phyloP scores from a whole-genome alignment of 2,888 invertebrate species.

The Helleia helle region DNA sequence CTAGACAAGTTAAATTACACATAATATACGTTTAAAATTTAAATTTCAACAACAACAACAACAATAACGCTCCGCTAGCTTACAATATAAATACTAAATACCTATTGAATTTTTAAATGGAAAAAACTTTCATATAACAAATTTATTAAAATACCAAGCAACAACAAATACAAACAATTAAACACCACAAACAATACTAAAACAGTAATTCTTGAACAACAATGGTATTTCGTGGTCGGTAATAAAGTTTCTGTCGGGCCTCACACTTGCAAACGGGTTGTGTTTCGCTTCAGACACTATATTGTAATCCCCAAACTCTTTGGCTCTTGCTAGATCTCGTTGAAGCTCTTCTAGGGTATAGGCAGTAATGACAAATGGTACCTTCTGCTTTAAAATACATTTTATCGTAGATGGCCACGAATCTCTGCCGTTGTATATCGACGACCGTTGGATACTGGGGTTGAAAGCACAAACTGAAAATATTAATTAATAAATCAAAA shows the following conservation, averaged over 20 bases:
- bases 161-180: constrained; percentile 12
- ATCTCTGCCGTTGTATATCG: constrained; percentile 76
- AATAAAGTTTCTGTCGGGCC: constrained; percentile 83
- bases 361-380: constrained; percentile 78
- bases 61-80: no score
- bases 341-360: constrained; percentile 79
- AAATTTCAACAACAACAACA: no score
- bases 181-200: constrained; percentile 62
- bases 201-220: constrained; percentile 81
- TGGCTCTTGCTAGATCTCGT: constrained; percentile 74
- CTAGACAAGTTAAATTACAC: no score
- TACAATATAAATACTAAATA: no score
- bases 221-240: constrained; percentile 81
- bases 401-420: constrained; percentile 79
- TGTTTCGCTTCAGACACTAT: constrained; percentile 67
- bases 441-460: constrained; percentile 79
- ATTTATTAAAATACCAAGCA: constrained; percentile 5
- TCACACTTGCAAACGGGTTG: constrained; percentile 79
- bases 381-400: constrained; percentile 65
- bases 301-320: constrained; percentile 64
- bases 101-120: no score
- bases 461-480: constrained; percentile 80
- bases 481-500: no score
- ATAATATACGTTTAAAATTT: no score
- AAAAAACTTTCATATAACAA: no score